Conservation (phyloP, 2,888 invertebrate genomes). For the Conistra vaccinii region DNA sequence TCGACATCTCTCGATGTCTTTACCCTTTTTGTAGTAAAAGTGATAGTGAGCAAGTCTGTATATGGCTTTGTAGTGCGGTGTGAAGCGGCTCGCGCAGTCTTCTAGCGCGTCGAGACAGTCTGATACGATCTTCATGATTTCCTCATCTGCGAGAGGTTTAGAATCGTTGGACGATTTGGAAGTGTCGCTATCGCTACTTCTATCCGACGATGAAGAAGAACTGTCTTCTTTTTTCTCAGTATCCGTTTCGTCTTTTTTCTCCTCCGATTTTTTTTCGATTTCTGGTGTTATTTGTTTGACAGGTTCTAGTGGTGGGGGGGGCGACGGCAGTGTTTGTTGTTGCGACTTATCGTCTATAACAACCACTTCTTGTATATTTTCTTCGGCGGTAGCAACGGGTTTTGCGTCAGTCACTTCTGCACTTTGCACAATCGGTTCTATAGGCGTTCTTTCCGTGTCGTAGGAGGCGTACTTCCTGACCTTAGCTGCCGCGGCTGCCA, state of each 20-base stretch:
- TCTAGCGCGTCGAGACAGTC: conserved; percentile 95
- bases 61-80: conserved; percentile 98
- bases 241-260: conserved; percentile 69
- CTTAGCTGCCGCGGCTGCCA: conserved; percentile 86
- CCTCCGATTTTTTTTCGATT: conserved; percentile 56
- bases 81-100: conserved; percentile 96
- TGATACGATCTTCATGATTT: conserved; percentile 91
- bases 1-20: conserved; percentile 93
- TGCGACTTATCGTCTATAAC: conserved; percentile 53
- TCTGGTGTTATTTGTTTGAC: conserved; percentile 65
- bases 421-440: conserved; percentile 67
- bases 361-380: conserved; percentile 54
- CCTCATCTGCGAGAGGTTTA: conserved; percentile 86
- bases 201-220: conserved; percentile 86
- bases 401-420: conserved; percentile 63
- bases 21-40: conserved; percentile 93
- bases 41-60: conserved; percentile 96
- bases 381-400: conserved; percentile 45
- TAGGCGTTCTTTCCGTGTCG: conserved; percentile 81
- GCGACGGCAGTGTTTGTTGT: conserved; percentile 24
- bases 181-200: conserved; percentile 89
- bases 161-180: conserved; percentile 82
- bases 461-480: conserved; percentile 86
- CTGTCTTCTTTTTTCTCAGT: conserved; percentile 81
- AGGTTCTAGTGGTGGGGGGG: conserved; percentile 40